Base-by-base conservation (phyloP, 2,113 vertebrate genomes). In the Candoia aspera region DNA sequence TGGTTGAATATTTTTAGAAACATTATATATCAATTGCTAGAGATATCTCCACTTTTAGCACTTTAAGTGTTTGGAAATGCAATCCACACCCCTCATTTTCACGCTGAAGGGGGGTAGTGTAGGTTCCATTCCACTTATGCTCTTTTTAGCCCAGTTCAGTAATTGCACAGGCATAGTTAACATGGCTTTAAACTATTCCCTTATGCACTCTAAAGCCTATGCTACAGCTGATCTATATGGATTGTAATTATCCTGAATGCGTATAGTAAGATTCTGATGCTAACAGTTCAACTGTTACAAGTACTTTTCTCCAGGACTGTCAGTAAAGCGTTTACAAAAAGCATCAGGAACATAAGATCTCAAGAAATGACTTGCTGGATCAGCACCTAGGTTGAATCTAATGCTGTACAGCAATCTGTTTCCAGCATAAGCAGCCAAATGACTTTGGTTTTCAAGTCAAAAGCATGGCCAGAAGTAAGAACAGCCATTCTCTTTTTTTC, bases 211-310 rank as follows among this genome's bases (percentile, higher is more conserved):
- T 88, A 92, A 92, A 84, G 49, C 37, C 37, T 33, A 59, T 21
- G 58, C 24, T 92, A 54, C 54, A 59, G 55, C 91, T 92, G 86
- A 92, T 92, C 68, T 88, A 46, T 88, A 84, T 57, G 88, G 86
- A 60, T 87, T 92, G 91, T 54, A 92, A 92, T 92, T 92, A 88
- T 84, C 55, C 55, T 84, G 87, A 92, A 42, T 92, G 86, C 86
- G 84, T 49, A 84, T 59, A 84, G 91, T 29, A 84, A 87, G 68
- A 54, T 88, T 88, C 64, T 53, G 68, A 88, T 88, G 86, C 62
- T 60, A 83, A 88, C 21, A 53, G 91, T 60, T 88, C 57, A 92
- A 88, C 59, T 92, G 57, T 24, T 88, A 60, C 55, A 92, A 59
- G 55, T 23, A 12, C 26, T 92, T 84, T 92, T 88, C 37, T 21